Conservation (phyloP, 2,113 vertebrate genomes). For the Miniopterus natalensis region DNA sequence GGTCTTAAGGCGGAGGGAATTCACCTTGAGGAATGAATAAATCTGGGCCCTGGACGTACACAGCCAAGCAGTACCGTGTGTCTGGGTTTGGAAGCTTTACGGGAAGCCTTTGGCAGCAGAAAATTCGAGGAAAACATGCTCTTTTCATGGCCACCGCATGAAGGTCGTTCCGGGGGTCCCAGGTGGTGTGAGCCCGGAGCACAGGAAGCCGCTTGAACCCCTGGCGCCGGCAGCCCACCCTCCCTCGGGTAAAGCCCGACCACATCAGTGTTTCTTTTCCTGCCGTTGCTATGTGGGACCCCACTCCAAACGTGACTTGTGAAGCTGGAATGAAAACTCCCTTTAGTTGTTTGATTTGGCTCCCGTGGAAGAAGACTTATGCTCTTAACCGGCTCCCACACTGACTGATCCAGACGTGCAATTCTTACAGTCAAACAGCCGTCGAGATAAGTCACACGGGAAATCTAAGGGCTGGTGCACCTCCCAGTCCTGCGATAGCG, state of each 20-base stretch:
- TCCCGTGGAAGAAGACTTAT: conserved; percentile 4
- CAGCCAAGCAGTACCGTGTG: not conserved
- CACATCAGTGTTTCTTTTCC: conserved; percentile 66
- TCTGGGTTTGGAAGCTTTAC: not conserved
- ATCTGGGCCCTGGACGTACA: not conserved
- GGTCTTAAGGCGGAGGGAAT: conserved; percentile 11
- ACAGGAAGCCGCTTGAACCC: not conserved
- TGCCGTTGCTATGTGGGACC: conserved; percentile 1
- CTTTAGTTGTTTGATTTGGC: conserved; percentile 43
- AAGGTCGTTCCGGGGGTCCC: conserved; percentile 5
- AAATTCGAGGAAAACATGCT: not conserved
- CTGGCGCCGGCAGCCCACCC: not conserved
- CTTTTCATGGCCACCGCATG: not conserved
- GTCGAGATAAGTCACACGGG: not conserved
- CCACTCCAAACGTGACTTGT: conserved; percentile 69
- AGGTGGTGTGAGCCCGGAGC: not conserved
- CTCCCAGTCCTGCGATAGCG: rapidly evolving
- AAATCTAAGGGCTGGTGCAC: not conserved
- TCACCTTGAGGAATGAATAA: conserved; percentile 64
- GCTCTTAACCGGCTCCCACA: not conserved
- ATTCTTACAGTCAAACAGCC: not conserved
- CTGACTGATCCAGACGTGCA: not conserved
- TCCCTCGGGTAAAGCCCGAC: not conserved
- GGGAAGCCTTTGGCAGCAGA: not conserved
- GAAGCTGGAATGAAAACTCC: conserved; percentile 51